A percentile compares a stretch with the other conserved stretches of the same genome.
Conservation (phyloP, 1,140 invertebrate genomes). For the Solenopsis fugax region DNA sequence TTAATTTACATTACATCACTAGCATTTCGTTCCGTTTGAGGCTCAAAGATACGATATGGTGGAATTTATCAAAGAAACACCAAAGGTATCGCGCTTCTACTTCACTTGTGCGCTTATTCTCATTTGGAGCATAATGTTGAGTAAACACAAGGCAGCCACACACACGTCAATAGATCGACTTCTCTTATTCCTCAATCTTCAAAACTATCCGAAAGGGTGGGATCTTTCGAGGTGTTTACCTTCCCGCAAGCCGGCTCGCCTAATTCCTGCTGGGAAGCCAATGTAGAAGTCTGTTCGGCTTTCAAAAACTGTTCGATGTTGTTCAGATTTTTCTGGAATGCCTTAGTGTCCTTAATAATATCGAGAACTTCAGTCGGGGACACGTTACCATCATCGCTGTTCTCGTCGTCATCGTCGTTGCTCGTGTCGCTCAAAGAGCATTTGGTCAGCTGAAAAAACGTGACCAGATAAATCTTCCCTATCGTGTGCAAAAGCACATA, state of each 20-base stretch:
- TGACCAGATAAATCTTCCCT: conserved; percentile 29
- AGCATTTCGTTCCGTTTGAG: background rate
- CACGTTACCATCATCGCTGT: background rate
- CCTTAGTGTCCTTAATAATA: background rate
- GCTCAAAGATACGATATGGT: background rate
- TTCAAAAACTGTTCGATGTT: background rate
- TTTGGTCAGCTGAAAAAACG: conserved; percentile 35
- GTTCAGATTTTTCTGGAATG: background rate
- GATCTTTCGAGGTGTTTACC: background rate
- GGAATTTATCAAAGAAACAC: background rate
- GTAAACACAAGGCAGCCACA: background rate
- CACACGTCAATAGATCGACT: background rate
- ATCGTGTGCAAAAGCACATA: conserved; percentile 4
- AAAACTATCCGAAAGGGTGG: background rate
- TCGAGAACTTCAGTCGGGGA: conserved; percentile 46
- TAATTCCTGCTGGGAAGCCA: background rate
- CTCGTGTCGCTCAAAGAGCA: background rate
- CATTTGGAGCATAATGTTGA: background rate
- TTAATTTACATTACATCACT: background rate
- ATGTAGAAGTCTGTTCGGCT: background rate
- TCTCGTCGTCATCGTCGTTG: background rate
- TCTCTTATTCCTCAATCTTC: background rate
- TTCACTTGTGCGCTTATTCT: background rate
- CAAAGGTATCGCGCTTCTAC: background rate
- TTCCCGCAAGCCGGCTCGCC: background rate